Evolutionary conservation across 2,797 vertebrate species (phyloP), one percentile per base, ranked within the genome.

Genomic region (Masticophis lateralis): DNA sequence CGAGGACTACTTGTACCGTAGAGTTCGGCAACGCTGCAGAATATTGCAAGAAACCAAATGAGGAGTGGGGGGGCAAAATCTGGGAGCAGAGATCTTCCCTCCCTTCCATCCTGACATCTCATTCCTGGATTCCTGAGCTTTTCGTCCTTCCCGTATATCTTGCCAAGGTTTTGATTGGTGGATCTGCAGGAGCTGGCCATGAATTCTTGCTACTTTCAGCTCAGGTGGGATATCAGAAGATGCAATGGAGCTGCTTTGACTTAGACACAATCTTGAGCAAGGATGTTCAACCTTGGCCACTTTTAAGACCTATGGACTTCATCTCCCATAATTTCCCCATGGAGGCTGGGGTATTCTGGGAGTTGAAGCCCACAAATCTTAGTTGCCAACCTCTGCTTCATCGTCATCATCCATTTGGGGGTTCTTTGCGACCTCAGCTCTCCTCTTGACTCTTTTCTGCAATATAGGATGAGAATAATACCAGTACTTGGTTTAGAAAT

Each of bases 41-140:
- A 13, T 32, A 57, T 25, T 61, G 20, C 43, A 53, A 20, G 43
- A 27, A 7, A 87, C 22, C 12, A 51, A 28, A 63, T 4, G 11
- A 2, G 12, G 4, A 5, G 4, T 20, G 28, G 8, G 27, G 1
- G 14, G 4, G 18, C 16, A 8, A 8, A n/a, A 56, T 16, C 4
- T 57, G 51, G 79, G 56, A 57, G 2, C 10, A 47, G 1, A 4
- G 37, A 9, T 20, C n/a, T 22, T 47, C 18, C 4, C 9, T 66
- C 61, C 12, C 16, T 69, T 2, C 10, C 89, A 25, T 3, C 51
- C 28, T 51, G 28, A 66, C 0, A n/a, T 0, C 10, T n/a, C 16
- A 3, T 10, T 57, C 6, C 5, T 27, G n/a, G 11, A 32, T 37
- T 79, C 7, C 6, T 3, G 63, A 37, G 16, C 1, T 37, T 20